Evolutionary conservation across 2,888 invertebrate genomes (phyloP).

Genomic region (Melikaiella ostensackeni): DNA sequence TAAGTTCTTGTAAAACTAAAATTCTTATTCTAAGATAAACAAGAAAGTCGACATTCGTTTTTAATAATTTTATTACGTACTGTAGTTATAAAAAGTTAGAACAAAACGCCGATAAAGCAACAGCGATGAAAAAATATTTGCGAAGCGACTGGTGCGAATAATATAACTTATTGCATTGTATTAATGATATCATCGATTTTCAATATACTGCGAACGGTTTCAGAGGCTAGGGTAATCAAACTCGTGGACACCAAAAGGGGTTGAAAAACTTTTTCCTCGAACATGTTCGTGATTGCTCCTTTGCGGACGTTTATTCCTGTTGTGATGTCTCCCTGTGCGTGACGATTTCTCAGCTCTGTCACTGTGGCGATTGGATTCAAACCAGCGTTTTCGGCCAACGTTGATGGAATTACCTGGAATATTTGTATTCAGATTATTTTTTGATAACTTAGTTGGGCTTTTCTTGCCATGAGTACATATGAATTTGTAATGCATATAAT

Average conservation of each 20-base stretch:
- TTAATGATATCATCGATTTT: slow-evolving; percentile 99
- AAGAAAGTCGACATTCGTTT: background rate
- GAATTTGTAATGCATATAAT: too few relatives aligned
- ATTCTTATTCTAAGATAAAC: background rate
- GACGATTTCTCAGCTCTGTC: slow-evolving; percentile 96
- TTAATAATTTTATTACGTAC: slow-evolving; percentile 17
- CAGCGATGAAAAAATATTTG: slow-evolving; percentile 5
- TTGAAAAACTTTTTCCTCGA: slow-evolving; percentile 98
- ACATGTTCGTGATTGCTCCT: slow-evolving; percentile 97
- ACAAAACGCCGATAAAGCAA: slow-evolving; percentile 9
- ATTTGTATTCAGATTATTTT: slow-evolving; percentile 14
- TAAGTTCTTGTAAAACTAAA: background rate
- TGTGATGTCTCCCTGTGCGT: slow-evolving; percentile 90
- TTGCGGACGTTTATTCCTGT: slow-evolving; percentile 98
- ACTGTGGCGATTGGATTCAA: slow-evolving; percentile 96
- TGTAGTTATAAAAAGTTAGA: slow-evolving; percentile 27
- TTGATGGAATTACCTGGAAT: slow-evolving; percentile 87
- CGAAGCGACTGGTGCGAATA: background rate
- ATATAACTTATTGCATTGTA: slow-evolving; percentile 70
- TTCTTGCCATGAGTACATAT: too few relatives aligned
- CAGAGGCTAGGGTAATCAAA: slow-evolving; percentile 95
- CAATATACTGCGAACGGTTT: slow-evolving; percentile 97
- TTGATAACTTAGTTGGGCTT: background rate
- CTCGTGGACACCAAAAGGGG: slow-evolving; percentile 96
- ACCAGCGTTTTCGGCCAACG: slow-evolving; percentile 94